A percentile compares a stretch with the other conserved stretches of the same genome.
Conservation (phyloP, 1,140 invertebrate species). For the Galleria mellonella region DNA sequence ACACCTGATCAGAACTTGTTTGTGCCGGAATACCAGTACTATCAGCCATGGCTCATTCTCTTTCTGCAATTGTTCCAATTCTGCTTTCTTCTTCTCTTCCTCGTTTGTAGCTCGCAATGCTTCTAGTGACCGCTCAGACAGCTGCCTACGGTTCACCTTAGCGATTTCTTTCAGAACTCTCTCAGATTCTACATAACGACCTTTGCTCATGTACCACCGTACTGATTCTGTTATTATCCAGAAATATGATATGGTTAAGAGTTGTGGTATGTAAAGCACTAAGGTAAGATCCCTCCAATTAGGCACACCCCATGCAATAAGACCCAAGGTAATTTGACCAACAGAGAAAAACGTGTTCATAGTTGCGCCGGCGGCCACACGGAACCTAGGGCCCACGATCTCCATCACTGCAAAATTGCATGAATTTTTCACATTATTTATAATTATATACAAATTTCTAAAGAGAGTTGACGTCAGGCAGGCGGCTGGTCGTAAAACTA, state of each 20-base stretch:
- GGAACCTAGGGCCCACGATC: slow-evolving; percentile 80
- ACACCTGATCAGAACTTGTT: slow-evolving; percentile 75
- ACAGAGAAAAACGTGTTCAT: slow-evolving; percentile 82
- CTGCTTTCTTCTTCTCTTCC: slow-evolving; percentile 33
- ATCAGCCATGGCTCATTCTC: slow-evolving; percentile 52
- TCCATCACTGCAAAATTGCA: slow-evolving; percentile 80
- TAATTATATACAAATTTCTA: too few species aligned
- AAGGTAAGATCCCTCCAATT: slow-evolving; percentile 83
- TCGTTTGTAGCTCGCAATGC: slow-evolving; percentile 33
- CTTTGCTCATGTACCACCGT: slow-evolving; percentile 86
- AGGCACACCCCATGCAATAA: slow-evolving; percentile 79
- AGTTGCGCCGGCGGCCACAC: slow-evolving; percentile 81
- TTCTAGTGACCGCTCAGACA: slow-evolving; percentile 74
- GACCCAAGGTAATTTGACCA: slow-evolving; percentile 80
- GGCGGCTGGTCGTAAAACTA: too few species aligned
- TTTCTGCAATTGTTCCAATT: slow-evolving; percentile 14
- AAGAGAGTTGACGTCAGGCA: too few species aligned
- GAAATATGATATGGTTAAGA: slow-evolving; percentile 78
- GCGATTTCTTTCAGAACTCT: slow-evolving; percentile 77
- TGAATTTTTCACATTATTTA: neutral
- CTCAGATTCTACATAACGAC: slow-evolving; percentile 79
- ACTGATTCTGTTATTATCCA: slow-evolving; percentile 80
- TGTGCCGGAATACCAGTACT: slow-evolving; percentile 74
- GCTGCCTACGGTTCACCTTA: slow-evolving; percentile 76
- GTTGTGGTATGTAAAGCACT: slow-evolving; percentile 78